These are phyloP conservation scores for Drosophila melanosoma DNA, from an alignment of 2,888 invertebrate species.

Conservation along the genomic window DNA sequence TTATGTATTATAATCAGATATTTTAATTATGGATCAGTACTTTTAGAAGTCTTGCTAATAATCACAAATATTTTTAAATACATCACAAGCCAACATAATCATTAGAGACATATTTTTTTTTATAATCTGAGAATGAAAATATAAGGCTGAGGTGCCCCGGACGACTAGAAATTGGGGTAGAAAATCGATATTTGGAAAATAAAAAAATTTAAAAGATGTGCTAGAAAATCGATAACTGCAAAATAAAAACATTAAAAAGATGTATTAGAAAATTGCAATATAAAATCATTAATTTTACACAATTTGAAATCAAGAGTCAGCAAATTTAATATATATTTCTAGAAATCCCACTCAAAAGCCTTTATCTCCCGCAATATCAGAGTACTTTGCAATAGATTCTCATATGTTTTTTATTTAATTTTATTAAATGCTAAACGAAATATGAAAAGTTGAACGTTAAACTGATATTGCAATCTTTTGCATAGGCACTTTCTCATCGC, in stretches of 20 bases:
- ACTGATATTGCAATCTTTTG: not conserved
- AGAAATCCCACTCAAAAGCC: not conserved
- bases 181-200: no score
- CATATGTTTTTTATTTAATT: not conserved
- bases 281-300: not conserved
- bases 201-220: not conserved
- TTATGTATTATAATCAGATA: not conserved
- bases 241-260: not conserved
- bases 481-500: not conserved
- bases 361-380: not conserved
- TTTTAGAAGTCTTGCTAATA: accelerated
- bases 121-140: not conserved
- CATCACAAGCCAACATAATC: not conserved
- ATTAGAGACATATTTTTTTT: not conserved
- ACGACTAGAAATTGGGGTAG: no score
- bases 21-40: not conserved
- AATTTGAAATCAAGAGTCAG: no score
- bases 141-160: no score
- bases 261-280: not conserved
- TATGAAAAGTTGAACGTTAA: not conserved
- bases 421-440: not conserved
- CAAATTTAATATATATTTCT: not conserved
- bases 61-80: not conserved
- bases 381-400: not conserved
- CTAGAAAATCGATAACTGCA: not conserved